Evolutionary conservation across 2,888 invertebrate species (phyloP), one percentile per base, ranked within the genome.

Genomic region (Spicauda simplicius): DNA sequence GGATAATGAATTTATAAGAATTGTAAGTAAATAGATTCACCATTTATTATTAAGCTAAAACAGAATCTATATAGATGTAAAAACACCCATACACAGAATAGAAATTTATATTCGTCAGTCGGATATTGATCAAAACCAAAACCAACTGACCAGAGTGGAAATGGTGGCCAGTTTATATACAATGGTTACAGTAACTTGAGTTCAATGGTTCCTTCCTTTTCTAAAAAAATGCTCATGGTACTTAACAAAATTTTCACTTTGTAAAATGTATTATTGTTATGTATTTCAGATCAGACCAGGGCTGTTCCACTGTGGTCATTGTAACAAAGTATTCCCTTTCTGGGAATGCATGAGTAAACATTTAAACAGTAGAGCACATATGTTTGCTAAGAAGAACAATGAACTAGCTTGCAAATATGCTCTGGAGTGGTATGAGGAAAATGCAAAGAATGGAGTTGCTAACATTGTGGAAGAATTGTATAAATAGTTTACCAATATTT

Each of bases 231-330:
- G n/a, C n/a, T n/a, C n/a, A n/a, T n/a, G n/a, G n/a, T n/a, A n/a
- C n/a, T n/a, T n/a, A n/a, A n/a, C n/a, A n/a, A n/a, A n/a, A n/a
- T n/a, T n/a, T n/a, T n/a, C n/a, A n/a, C n/a, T n/a, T 2, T 41
- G 41, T 33, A 1, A 14, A 41, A 41, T 14, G 4, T 41, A 41
- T 56, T 56, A 12, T 37, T 48, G 16, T 45, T 45, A 14, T 41
- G 5, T 33, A 48, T 48, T 82, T 2, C 77, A 90, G 89, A 75
- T 89, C 52, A 77, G 73, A 16, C 80, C 80, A 19, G 79, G 81
- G 56, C 70, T 85, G 0, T 90, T 79, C 69, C 89, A 90, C 66
- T 90, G 90, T 69, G 88, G 83, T 1, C 72, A 73, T 41, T 90
- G 90, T 74, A 88, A 88, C 58, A 58, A 73, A 52, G 71, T 76